Conservation (phyloP, 2,797 vertebrate genomes). For the Acipenser oxyrinchus region DNA sequence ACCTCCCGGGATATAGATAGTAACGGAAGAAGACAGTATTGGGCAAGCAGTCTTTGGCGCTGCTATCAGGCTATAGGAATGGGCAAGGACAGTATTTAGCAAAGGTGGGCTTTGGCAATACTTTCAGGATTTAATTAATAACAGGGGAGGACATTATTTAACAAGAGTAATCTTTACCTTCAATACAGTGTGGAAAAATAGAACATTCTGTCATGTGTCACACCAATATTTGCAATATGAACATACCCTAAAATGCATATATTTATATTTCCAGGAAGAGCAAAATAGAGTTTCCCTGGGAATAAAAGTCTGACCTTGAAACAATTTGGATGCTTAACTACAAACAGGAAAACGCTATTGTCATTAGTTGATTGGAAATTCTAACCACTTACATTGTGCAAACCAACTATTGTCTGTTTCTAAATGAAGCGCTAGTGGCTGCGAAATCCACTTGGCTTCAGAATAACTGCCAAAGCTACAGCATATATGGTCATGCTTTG, state of each 20-base stretch:
- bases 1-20: too few relatives aligned
- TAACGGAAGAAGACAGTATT: too few relatives aligned
- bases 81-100: too few relatives aligned
- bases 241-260: neutral
- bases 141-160: too few relatives aligned
- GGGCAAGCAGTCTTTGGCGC: too few relatives aligned
- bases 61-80: too few relatives aligned
- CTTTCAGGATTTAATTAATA: too few relatives aligned
- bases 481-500: too few relatives aligned
- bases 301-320: conserved; percentile 1
- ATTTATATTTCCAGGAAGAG: neutral
- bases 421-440: neutral
- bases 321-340: neutral
- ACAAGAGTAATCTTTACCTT: neutral
- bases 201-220: neutral
- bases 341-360: conserved; percentile 1
- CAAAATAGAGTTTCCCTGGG: neutral
- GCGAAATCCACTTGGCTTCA: conserved; percentile 4
- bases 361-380: neutral
- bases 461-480: too few relatives aligned
- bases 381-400: neutral
- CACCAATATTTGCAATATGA: neutral
- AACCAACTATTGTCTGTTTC: neutral
- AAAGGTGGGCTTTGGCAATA: too few relatives aligned
- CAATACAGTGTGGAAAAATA: neutral